Evolutionary conservation across 2,888 invertebrate genomes (phyloP), one percentile per base, ranked within the genome.

Genomic region (Volucella bombylans): DNA sequence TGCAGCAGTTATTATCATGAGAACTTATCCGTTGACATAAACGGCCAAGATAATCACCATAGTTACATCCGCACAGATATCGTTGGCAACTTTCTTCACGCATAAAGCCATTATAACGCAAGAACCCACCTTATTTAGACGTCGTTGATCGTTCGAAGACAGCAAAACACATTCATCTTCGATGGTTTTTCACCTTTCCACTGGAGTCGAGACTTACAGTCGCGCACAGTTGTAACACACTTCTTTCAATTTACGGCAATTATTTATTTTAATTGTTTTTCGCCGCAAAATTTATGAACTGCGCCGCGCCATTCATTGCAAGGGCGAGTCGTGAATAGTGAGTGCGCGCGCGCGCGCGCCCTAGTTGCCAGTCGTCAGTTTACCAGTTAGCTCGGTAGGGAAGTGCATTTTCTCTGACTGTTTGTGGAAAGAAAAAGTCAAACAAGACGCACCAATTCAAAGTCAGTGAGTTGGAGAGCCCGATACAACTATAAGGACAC

Each of bases 251-350:
- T 86, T 71, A 80, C 76, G 82, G 87, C 87, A 87, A 87, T 87
- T 87, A 87, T 87, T 87, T 87, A 87, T 87, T 87, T 87, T 87
- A 87, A 87, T 87, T 87, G 87, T 87, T 87, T 87, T 86, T 86
- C 73, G 54, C 41, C 39, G 86, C 73, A 73, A 86, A 87, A 87
- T 87, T 87, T 87, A 87, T 87, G 87, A 86, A 85, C 86, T 87
- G 11, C 78, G n/a, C 49, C 41, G 74, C 50, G 41, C 68, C 83
- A 82, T 85, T 85, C 78, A 82, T 87, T 85, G 83, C 83, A 47
- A 61, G 64, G n/a, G 49, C 62, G 45, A 31, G 31, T 31, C 31
- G 31, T 1, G 31, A 31, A 31, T 31, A 31, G 31, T 1, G 31
- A 64, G 65, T 50, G 61, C 41, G 80, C 62, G 62, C 62, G 68